phyloP scores from a whole-genome alignment of 2,888 invertebrate genomes.

The Trisateles emortualis region DNA sequence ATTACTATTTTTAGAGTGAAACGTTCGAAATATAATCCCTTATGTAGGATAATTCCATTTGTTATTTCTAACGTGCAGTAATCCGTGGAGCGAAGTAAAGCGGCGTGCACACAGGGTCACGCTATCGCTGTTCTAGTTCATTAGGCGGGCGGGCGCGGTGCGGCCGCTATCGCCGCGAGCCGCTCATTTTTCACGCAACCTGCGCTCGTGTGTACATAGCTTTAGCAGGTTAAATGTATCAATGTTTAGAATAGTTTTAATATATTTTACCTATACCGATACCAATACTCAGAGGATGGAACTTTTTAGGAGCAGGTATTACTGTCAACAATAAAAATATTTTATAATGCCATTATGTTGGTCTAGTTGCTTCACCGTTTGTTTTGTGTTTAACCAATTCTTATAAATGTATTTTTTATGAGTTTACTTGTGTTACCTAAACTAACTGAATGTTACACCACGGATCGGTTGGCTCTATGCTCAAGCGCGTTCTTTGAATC shows the following conservation, averaged over 20 bases:
- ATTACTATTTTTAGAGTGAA: no score
- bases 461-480: no score
- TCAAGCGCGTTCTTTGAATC: no score
- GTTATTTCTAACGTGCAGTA: slow-evolving; percentile 34
- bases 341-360: no score
- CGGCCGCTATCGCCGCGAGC: slow-evolving; percentile 69
- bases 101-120: slow-evolving; percentile 69
- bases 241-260: slow-evolving; percentile 30
- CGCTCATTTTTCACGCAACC: slow-evolving; percentile 78
- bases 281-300: no score
- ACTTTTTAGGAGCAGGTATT: no score
- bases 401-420: no score
- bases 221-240: slow-evolving; percentile 33
- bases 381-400: no score
- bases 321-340: no score
- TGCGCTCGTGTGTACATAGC: slow-evolving; percentile 30
- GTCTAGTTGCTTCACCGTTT: no score
- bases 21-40: neutral
- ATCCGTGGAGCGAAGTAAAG: slow-evolving; percentile 50
- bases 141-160: slow-evolving; percentile 68
- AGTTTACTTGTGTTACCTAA: no score
- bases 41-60: slow-evolving; percentile 5
- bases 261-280: neutral
- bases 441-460: no score
- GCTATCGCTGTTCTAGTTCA: slow-evolving; percentile 83